Base-by-base conservation (phyloP, 1,140 invertebrate genomes). In the Lucilia sericata region DNA sequence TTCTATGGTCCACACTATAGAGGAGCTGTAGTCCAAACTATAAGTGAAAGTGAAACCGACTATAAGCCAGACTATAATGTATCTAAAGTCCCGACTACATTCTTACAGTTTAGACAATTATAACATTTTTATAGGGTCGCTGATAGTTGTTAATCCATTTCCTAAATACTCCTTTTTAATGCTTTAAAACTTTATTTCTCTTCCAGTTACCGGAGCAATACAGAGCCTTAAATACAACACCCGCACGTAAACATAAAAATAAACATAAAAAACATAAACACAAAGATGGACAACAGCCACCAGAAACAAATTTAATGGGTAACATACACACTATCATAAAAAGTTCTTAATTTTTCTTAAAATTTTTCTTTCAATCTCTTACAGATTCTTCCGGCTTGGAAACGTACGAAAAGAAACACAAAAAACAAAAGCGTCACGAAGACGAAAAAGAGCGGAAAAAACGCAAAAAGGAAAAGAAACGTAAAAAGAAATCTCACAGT, bases 251-350 rank as follows among this genome's bases (percentile, higher is more conserved):
- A 92, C 96, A 98, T 88, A 98, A 98, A 91, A 96, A 96, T 88
- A 97, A 97, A 92, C 96, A 98, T 88, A 98, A 99, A 93, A 98
- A 98, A 89, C 97, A 98, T 90, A 97, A 98, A 93, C 96, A 97
- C 87, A 96, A 97, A 92, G 95, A 96, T 86, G 96, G 95, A 30
- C 95, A 94, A 1, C 93, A 94, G 84, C 95, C 93, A 86, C 95
- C 95, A 87, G 95, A 96, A 88, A 94, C 94, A 70, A 93, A 93
- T 7, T 91, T 94, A 12, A 92, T 94, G 60, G 94, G 91, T 92
- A 82, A 86, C 13, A 25, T 10, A 55, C 0, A 55, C 17, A 12
- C 10, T 36, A 51, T 9, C 42, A 42, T 10, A 7, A 42, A 8
- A 74, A 13, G 14, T 42, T n/a, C 25, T 10, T n/a, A 14, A 21